Base-by-base conservation (phyloP, 2,888 invertebrate species). In the Drosophila ustulata region DNA sequence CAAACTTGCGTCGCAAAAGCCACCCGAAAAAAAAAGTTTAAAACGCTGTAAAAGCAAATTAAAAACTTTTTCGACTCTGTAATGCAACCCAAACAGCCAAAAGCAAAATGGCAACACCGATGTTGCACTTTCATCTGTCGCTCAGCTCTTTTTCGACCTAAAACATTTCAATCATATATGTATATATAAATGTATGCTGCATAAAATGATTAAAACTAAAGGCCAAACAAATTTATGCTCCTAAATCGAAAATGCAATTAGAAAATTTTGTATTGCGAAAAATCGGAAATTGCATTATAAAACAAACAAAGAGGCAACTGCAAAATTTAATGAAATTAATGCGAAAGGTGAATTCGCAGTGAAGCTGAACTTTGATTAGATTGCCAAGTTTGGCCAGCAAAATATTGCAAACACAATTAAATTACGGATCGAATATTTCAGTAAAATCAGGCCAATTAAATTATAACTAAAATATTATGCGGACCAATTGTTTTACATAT, bases 1-100 rank as follows among this genome's bases (percentile, higher is more conserved):
- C 45, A 57, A 52, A 51, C 39, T 45, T 26, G 41, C 41, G 58
- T 30, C 7, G 39, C 43, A 49, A 53, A 68, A 64, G 53, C 58
- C 49, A 63, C 1, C 57, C 67, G 6, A 63, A 59, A 83, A 76
- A 75, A 52, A 66, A 81, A 66, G 69, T 71, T 72, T 26, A 75
- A 87, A 79, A 70, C 56, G 75, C 67, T 68, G 70, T 77, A 58
- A 79, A 82, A 87, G 78, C 87, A 77, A 81, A 82, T 76, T 78
- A 72, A 81, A 82, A 85, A 77, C 70, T 80, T 82, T 75, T 79
- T 67, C 57, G 63, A 57, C 71, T 73, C 46, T 62, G 75, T 68
- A 55, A 56, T 66, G 57, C 66, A 65, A 52, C 6, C 47, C 61
- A 70, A 70, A 78, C 63, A 66, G 55, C 56, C 70, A 32, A 50